A percentile compares a stretch with the other conserved stretches of the same genome.
phyloP scores from a whole-genome alignment of 2,113 vertebrate species.

The Podocnemis expansa region DNA sequence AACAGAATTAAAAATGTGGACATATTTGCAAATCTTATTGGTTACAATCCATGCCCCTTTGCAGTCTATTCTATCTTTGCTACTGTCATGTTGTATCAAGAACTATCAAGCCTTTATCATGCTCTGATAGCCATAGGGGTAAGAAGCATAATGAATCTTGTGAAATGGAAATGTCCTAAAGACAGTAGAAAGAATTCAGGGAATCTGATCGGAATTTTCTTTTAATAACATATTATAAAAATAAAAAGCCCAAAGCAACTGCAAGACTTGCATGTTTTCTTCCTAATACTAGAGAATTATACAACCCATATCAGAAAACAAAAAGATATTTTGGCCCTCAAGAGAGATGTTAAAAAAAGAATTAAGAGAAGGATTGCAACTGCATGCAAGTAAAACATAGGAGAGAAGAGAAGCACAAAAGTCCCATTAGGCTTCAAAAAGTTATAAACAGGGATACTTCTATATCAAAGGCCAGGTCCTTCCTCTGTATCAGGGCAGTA shows the following conservation, averaged over 20 bases:
- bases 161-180: neutral
- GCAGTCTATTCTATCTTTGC: neutral
- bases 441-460: neutral
- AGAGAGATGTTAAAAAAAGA: neutral
- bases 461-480: neutral
- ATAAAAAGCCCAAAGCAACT: neutral
- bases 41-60: neutral
- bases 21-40: neutral
- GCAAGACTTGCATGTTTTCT: neutral
- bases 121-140: neutral
- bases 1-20: neutral
- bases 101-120: neutral
- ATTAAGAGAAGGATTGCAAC: neutral
- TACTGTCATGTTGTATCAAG: neutral
- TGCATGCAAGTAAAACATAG: neutral
- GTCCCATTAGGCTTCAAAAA: neutral
- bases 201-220: neutral
- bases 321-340: neutral
- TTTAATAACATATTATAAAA: neutral
- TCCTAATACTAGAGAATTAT: neutral
- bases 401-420: neutral
- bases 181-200: neutral
- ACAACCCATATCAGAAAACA: neutral
- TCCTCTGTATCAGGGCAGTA: neutral
- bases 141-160: neutral